phyloP scores from a whole-genome alignment of 1,140 invertebrate genomes.

The Zelostemma sp. region DNA sequence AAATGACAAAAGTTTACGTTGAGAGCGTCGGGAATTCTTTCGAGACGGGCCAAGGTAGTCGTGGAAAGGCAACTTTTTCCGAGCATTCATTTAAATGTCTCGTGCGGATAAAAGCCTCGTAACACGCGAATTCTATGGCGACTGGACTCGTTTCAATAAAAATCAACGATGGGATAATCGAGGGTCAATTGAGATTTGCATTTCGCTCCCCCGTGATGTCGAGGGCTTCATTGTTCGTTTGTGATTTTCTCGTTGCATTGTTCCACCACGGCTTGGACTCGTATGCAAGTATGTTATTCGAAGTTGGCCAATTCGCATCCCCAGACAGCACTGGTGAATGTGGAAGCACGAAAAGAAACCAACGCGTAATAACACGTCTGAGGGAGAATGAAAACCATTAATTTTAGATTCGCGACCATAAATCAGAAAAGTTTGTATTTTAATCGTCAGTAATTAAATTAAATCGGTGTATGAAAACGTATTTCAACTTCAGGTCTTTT shows the following conservation, averaged over 20 bases:
- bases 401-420: neutral
- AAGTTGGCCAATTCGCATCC: slow-evolving; percentile 22
- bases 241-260: slow-evolving; percentile 24
- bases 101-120: neutral
- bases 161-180: slow-evolving; percentile 10
- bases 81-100: slow-evolving; percentile 11
- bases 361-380: slow-evolving; percentile 12
- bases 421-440: neutral
- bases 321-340: neutral
- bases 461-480: neutral
- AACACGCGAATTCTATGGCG: neutral
- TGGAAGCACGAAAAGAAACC: slow-evolving; percentile 12
- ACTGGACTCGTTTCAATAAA: slow-evolving; percentile 8
- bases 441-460: neutral
- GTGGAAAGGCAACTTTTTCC: neutral
- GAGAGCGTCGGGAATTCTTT: neutral
- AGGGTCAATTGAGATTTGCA: slow-evolving; percentile 13
- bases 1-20: slow-evolving; percentile 7
- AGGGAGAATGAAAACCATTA: neutral
- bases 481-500: neutral
- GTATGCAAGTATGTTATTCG: slow-evolving; percentile 25
- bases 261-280: slow-evolving; percentile 13
- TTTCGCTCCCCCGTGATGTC: slow-evolving; percentile 2
- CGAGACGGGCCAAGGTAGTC: neutral
- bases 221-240: neutral